Percentiles rank a stretch among this genome's conserved stretches.
phyloP scores from a whole-genome alignment of 2,888 invertebrate genomes.

The Melinaea marsaeus region DNA sequence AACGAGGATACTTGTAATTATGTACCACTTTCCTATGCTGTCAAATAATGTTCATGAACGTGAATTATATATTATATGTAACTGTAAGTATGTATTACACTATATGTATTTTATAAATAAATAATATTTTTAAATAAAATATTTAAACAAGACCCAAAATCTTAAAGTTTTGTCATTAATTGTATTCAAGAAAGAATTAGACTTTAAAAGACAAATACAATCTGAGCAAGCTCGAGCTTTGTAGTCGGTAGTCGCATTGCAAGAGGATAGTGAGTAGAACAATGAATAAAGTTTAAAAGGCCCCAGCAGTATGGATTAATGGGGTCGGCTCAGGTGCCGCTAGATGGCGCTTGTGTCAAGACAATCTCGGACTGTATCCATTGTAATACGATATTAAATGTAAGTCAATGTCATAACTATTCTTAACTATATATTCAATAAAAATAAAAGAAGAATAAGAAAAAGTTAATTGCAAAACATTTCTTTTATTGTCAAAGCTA shows the following conservation, averaged over 20 bases:
- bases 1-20: too few relatives aligned
- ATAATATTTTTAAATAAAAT: neutral
- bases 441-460: too few relatives aligned
- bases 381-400: slow-evolving; percentile 33
- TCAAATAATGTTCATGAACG: too few relatives aligned
- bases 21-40: too few relatives aligned
- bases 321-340: slow-evolving; percentile 51
- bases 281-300: slow-evolving; percentile 69
- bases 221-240: slow-evolving; percentile 48
- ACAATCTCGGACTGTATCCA: slow-evolving; percentile 37
- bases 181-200: slow-evolving; percentile 30
- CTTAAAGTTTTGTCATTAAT: slow-evolving; percentile 15
- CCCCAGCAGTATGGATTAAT: slow-evolving; percentile 52
- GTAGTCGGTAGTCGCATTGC: slow-evolving; percentile 29
- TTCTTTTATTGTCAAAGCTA: too few relatives aligned
- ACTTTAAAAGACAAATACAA: slow-evolving; percentile 51
- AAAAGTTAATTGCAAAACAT: too few relatives aligned
- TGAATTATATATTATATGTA: too few relatives aligned
- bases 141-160: neutral
- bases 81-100: too few relatives aligned
- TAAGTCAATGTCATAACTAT: slow-evolving; percentile 2
- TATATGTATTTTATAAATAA: too few relatives aligned
- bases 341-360: slow-evolving; percentile 42
- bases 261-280: slow-evolving; percentile 59
- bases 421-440: neutral